phyloP scores from a whole-genome alignment of 64 coral and sea anemone species.

The Pocillopora verrucosa region DNA sequence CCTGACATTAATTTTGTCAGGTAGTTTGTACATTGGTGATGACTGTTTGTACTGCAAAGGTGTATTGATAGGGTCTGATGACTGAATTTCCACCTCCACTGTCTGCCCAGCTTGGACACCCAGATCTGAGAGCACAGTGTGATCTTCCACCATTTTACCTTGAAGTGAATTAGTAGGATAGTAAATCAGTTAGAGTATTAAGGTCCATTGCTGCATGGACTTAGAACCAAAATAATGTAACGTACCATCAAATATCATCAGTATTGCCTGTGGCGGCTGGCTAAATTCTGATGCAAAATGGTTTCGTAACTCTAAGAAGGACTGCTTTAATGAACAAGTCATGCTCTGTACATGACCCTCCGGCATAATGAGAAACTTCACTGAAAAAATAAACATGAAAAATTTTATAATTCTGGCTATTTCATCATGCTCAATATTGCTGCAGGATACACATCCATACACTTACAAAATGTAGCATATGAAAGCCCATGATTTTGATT shows the following conservation, averaged over 20 bases:
- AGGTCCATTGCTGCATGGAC: not conserved
- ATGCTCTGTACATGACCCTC: slow-evolving; percentile 73
- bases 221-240: too few species aligned
- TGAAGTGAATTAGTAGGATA: not conserved
- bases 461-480: too few species aligned
- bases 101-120: slow-evolving; percentile 55
- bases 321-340: slow-evolving; percentile 62
- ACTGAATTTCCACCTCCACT: slow-evolving; percentile 91
- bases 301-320: slow-evolving; percentile 68
- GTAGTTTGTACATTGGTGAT: slow-evolving; percentile 58
- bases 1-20: slow-evolving; percentile 72
- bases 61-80: slow-evolving; percentile 68
- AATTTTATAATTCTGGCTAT: not conserved
- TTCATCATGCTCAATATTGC: too few species aligned
- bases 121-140: slow-evolving; percentile 55
- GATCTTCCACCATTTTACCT: slow-evolving; percentile 86
- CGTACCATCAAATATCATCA: slow-evolving; percentile 87
- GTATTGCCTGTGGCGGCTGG: slow-evolving; percentile 59
- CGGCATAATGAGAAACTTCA: slow-evolving; percentile 92
- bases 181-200: not conserved
- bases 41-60: slow-evolving; percentile 24
- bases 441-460: too few species aligned
- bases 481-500: too few species aligned
- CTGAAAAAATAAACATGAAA: slow-evolving; percentile 43
- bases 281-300: slow-evolving; percentile 74